Conservation (phyloP, 2,113 vertebrate species). For the Myrmophylax atrothorax region DNA sequence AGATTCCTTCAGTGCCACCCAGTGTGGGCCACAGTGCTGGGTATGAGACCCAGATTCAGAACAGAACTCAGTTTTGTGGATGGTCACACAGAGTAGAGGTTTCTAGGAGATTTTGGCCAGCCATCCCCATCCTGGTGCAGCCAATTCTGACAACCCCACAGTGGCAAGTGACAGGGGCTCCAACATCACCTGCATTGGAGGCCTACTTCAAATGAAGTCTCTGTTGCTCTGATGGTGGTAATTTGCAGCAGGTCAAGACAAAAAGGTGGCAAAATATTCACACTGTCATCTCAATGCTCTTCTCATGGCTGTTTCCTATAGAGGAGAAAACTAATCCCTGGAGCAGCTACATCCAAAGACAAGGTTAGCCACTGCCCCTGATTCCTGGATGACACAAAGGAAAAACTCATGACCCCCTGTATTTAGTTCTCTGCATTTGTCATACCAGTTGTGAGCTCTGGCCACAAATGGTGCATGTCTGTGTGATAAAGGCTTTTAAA, state of each 20-base stretch:
- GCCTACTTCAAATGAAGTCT: background rate
- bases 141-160: background rate
- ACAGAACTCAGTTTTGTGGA: background rate
- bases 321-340: background rate
- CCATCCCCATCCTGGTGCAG: background rate
- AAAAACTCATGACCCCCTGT: accelerated
- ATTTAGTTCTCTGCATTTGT: background rate
- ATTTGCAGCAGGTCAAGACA: background rate
- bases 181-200: background rate
- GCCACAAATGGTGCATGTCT: accelerated
- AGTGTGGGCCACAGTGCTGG: background rate
- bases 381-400: background rate
- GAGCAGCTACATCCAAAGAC: background rate
- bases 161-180: background rate
- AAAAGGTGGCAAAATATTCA: background rate
- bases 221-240: background rate
- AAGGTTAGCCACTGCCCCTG: background rate
- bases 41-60: background rate
- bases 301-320: background rate
- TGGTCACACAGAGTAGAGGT: background rate
- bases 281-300: background rate
- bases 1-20: background rate
- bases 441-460: background rate
- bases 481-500: background rate
- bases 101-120: background rate